These are phyloP conservation scores for Limnephilus marmoratus DNA, from an alignment of 2,888 invertebrate genomes.

Conservation along the genomic window DNA sequence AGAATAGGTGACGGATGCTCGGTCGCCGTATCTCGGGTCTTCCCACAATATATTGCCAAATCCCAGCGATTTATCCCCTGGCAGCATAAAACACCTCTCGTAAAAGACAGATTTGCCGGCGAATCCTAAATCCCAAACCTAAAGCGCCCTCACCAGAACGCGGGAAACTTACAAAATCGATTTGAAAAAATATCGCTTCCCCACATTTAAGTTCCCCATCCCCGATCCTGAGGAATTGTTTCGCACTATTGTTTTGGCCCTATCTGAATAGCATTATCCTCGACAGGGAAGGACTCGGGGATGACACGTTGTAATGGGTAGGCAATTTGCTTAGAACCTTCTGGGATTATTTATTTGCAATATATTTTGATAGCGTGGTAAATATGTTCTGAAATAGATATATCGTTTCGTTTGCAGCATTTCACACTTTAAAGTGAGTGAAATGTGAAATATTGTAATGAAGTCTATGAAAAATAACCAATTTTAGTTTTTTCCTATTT, in stretches of 20 bases:
- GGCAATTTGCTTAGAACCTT: background rate
- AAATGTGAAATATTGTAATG: too few relatives aligned
- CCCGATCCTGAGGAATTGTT: slow-evolving; percentile 12
- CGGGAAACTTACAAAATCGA: slow-evolving; percentile 54
- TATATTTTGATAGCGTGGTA: background rate
- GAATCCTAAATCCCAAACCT: slow-evolving; percentile 41
- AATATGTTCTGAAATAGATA: background rate
- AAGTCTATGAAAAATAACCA: too few relatives aligned
- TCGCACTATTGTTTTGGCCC: slow-evolving; percentile 43
- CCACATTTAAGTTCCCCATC: slow-evolving; percentile 39
- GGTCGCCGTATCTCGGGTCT: background rate
- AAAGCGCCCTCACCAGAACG: slow-evolving; percentile 19
- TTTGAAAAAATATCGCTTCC: slow-evolving; percentile 41
- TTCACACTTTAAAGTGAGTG: background rate
- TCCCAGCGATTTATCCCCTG: slow-evolving; percentile 23
- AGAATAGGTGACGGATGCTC: background rate
- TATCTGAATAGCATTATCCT: background rate
- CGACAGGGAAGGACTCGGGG: slow-evolving; percentile 4
- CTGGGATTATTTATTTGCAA: background rate
- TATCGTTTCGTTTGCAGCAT: background rate
- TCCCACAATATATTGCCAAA: slow-evolving; percentile 25
- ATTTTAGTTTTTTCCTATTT: too few relatives aligned
- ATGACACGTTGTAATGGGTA: background rate
- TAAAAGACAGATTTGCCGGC: slow-evolving; percentile 52
- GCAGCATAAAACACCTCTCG: slow-evolving; percentile 52